These are phyloP conservation scores for Parascotia fuliginaria DNA, from an alignment of 2,888 invertebrate genomes.

Conservation along the genomic window DNA sequence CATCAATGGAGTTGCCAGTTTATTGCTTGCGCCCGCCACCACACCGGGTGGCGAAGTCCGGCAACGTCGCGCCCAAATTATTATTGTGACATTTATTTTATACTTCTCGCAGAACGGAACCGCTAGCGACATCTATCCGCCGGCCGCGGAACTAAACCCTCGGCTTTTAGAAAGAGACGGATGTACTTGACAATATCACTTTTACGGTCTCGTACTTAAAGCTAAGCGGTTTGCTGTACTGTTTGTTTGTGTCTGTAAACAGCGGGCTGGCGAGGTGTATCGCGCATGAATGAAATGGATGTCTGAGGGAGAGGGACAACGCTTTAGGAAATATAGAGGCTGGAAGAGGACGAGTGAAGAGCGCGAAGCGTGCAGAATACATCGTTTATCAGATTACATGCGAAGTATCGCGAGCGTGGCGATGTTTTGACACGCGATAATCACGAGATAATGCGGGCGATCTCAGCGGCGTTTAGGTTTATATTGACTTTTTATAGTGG, in stretches of 20 bases:
- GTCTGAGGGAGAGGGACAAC: conserved; percentile 69
- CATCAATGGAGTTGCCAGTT: conserved; percentile 60
- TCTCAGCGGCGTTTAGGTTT: conserved; percentile 83
- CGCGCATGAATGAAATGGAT: conserved; percentile 86
- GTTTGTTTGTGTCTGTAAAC: conserved; percentile 86
- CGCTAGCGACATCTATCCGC: conserved; percentile 78
- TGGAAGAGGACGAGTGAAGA: conserved; percentile 60
- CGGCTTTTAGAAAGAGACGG: conserved; percentile 78
- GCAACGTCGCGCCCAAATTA: conserved; percentile 84
- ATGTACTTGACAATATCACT: conserved; percentile 83
- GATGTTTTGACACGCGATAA: conserved; percentile 87
- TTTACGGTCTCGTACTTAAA: conserved; percentile 85
- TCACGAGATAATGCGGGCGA: conserved; percentile 85
- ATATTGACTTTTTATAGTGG: conserved; percentile 82
- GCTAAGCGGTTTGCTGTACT: conserved; percentile 86
- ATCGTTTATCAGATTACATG: conserved; percentile 87
- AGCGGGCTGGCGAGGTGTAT: conserved; percentile 82
- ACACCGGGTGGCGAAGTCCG: conserved; percentile 81
- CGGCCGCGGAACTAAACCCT: conserved; percentile 55
- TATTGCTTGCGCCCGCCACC: conserved; percentile 75
- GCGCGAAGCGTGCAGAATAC: conserved; percentile 84
- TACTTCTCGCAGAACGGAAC: conserved; percentile 63
- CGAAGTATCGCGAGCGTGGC: conserved; percentile 86
- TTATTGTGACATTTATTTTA: conserved; percentile 81
- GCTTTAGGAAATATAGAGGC: conserved; percentile 40